Base-by-base conservation (phyloP, 2,888 invertebrate species). In the Tuberolachnus salignus region DNA sequence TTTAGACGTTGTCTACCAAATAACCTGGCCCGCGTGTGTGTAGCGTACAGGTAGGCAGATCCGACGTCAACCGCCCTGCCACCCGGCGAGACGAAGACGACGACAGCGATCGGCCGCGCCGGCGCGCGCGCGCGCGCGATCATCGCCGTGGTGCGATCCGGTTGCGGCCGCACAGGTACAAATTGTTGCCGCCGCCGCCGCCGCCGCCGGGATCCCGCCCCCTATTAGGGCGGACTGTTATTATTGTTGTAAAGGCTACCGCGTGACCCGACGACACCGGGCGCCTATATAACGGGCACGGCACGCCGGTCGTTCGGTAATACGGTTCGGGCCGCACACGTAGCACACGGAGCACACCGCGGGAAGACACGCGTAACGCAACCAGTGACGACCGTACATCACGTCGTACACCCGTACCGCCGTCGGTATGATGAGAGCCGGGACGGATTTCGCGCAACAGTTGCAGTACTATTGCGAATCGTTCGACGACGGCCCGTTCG, bases 391-490 rank as follows among this genome's bases (percentile, higher is more conserved):
- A 1, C n/a, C 51, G 51, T 34, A 3, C 19, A 10, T 10, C 10
- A n/a, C 55, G 55, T 55, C 53, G 19, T 14, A 23, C 14, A 1
- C 14, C 16, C 59, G 26, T 9, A 1, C 14, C 49, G 10, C 49
- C 19, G n/a, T 9, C 44, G 44, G 10, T 21, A 72, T 72, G 71
- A 59, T 72, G 59, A 42, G 71, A 14, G 46, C 72, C 26, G 26
- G 34, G 3, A 6, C 49, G 2, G 72, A 72, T 44, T 0, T n/a
- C 8, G 26, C 46, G 55, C 23, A 57, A 26, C 46, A 46, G n/a
- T n/a, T 26, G 26, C 44, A 44, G n/a, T 46, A 59, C 23, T 26
- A 13, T 49, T 49, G 44, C 26, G n/a, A 23, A 10, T 16, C 34
- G 16, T 42, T 21, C 42, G 42, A 53, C 59, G 49, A 59, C 23